Conservation (phyloP, 2,797 vertebrate genomes). For the Alosa sapidissima region DNA sequence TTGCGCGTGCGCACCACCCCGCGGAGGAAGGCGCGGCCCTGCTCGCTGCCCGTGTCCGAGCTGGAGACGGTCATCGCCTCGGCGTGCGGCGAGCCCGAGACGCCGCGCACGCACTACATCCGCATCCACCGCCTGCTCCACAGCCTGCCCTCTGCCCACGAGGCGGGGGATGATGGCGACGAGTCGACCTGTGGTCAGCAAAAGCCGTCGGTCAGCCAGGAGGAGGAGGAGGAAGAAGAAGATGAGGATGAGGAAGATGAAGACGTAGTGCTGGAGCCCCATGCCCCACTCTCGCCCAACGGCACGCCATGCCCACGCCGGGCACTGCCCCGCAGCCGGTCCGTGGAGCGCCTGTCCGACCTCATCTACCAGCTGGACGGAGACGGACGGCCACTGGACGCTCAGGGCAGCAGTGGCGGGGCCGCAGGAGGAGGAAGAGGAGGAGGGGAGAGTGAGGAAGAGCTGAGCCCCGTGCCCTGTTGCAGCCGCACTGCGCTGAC, state of each 20-base stretch:
- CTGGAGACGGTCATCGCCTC: slow-evolving; percentile 85
- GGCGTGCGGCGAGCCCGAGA: slow-evolving; percentile 81
- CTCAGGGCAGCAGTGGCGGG: slow-evolving; percentile 74
- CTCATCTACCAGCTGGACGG: slow-evolving; percentile 68
- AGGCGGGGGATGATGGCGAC: slow-evolving; percentile 26
- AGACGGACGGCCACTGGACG: slow-evolving; percentile 66
- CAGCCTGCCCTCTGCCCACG: slow-evolving; percentile 78
- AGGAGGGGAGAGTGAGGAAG: slow-evolving; percentile 75
- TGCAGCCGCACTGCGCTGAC: slow-evolving; percentile 64
- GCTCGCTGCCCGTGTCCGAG: slow-evolving; percentile 83
- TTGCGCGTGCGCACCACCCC: slow-evolving; percentile 66
- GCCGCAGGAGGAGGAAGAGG: slow-evolving; percentile 70
- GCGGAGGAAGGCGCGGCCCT: slow-evolving; percentile 78
- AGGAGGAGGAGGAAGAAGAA: slow-evolving; percentile 58
- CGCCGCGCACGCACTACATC: slow-evolving; percentile 84
- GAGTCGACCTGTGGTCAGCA: slow-evolving; percentile 52
- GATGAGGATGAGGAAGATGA: slow-evolving; percentile 64
- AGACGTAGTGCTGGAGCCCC: slow-evolving; percentile 65
- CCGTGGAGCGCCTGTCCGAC: slow-evolving; percentile 67
- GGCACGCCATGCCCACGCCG: slow-evolving; percentile 59
- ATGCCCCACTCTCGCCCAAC: slow-evolving; percentile 35
- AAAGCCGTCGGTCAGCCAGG: slow-evolving; percentile 48
- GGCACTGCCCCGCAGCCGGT: slow-evolving; percentile 57
- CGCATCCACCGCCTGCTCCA: slow-evolving; percentile 84
- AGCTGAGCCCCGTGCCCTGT: slow-evolving; percentile 78